Base-by-base conservation (phyloP, 2,113 vertebrate species). In the Colistium nudipinnis region DNA sequence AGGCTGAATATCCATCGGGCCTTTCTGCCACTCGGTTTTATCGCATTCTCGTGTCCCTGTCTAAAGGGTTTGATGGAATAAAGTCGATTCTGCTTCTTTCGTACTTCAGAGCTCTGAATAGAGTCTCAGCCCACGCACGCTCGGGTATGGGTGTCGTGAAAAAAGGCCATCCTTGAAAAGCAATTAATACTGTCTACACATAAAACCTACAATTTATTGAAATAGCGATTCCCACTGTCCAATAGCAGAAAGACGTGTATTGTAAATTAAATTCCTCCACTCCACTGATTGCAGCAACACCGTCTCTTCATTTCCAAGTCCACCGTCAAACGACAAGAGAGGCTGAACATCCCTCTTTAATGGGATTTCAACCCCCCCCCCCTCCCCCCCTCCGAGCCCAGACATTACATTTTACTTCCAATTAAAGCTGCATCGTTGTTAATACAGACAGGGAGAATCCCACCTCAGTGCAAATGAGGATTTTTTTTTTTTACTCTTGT, bases 401-500 rank as follows among this genome's bases (percentile, higher is more conserved):
- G 70, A 79, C 81, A 82, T 85, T 62, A 85, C 53, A 80, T 62
- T 41, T 39, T 36, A 44, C 69, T 80, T 81, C 78, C 78, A 90
- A 88, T 90, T 89, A 83, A 85, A 73, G 67, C 70, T 4, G 24
- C 3, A n/a, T 69, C 31, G 38, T 59, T 48, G 14, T 54, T 49
- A 36, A 43, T 53, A 52, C 33, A 57, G 57, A 60, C 70, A 24
- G 35, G 41, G 62, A 79, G 64, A 86, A 86, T 72, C 81, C 70
- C 38, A 53, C 35, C 64, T 67, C 65, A 60, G 33, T 66, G 55
- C 6, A 35, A 77, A 63, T 52, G 48, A 45, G 62, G 74, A 77
- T 70, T 31, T 4, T 81, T 85, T 81, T 85, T 82, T 74, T 86
- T 87, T 64, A 86, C 48, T 69, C 70, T 80, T 76, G 70, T 45